Percentiles rank a stretch among this genome's conserved stretches.
Evolutionary conservation across 2,888 invertebrate species (phyloP).

Genomic region (Hypomecis punctinalis): DNA sequence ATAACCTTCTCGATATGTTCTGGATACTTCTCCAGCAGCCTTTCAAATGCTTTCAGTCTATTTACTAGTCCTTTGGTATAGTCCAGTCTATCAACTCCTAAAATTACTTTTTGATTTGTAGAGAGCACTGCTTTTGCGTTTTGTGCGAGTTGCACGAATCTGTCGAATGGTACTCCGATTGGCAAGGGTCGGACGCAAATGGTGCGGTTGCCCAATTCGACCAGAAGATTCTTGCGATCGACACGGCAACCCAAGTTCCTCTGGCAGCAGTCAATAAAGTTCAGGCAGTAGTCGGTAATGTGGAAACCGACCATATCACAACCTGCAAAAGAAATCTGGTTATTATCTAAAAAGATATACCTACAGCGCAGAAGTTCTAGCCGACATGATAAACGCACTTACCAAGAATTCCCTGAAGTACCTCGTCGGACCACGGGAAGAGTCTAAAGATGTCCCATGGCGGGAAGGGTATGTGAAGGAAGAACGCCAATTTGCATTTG

Average conservation of each 20-base stretch:
- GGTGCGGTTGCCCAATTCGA: slow-evolving; percentile 94
- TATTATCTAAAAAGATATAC: slow-evolving; percentile 5
- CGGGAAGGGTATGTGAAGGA: slow-evolving; percentile 97
- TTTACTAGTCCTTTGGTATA: slow-evolving; percentile 96
- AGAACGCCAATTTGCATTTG: slow-evolving; percentile 94
- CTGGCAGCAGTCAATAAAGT: slow-evolving; percentile 96
- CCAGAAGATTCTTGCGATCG: slow-evolving; percentile 93
- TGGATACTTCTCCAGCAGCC: slow-evolving; percentile 91
- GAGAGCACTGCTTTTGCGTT: slow-evolving; percentile 88
- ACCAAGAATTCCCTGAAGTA: slow-evolving; percentile 95
- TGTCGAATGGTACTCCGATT: slow-evolving; percentile 95
- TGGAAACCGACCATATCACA: slow-evolving; percentile 98
- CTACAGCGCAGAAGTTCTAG: neutral
- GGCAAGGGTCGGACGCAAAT: slow-evolving; percentile 94
- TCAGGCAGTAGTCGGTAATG: slow-evolving; percentile 95
- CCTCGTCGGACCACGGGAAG: slow-evolving; percentile 97
- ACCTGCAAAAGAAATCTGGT: slow-evolving; percentile 72
- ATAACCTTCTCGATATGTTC: slow-evolving; percentile 93
- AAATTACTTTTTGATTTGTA: slow-evolving; percentile 91
- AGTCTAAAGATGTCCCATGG: slow-evolving; percentile 97
- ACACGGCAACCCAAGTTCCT: slow-evolving; percentile 94
- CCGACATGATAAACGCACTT: slow-evolving; percentile 47
- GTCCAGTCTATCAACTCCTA: slow-evolving; percentile 95
- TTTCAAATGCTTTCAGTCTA: slow-evolving; percentile 92
- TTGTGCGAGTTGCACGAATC: slow-evolving; percentile 92